These are phyloP conservation scores for Protodeltote pygarga DNA, from an alignment of 2,888 invertebrate genomes.

Conservation along the genomic window DNA sequence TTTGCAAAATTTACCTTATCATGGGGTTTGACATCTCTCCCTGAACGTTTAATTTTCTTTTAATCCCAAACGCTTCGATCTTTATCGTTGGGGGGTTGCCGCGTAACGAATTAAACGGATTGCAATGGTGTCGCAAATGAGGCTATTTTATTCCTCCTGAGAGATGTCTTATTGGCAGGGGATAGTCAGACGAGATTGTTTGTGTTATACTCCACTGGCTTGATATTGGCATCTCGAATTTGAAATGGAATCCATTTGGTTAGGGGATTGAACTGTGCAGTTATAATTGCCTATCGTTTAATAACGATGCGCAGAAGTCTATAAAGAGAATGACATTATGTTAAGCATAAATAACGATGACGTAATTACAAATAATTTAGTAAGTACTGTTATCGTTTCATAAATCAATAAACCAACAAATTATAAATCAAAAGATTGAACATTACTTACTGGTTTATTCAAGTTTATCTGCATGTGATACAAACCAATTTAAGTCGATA, in stretches of 20 bases:
- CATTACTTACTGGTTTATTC: no score
- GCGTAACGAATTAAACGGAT: conserved; percentile 85
- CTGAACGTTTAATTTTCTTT: conserved; percentile 85
- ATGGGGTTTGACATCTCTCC: conserved; percentile 78
- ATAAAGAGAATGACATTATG: no score
- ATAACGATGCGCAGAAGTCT: no score
- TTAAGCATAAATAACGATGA: no score
- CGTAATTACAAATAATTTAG: no score
- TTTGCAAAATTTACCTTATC: conserved; percentile 52
- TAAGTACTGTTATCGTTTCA: no score
- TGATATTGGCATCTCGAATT: conserved; percentile 58
- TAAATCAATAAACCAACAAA: no score
- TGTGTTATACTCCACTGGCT: conserved; percentile 62
- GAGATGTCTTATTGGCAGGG: conserved; percentile 65
- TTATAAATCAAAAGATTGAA: no score
- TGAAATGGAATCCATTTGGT: conserved; percentile 18
- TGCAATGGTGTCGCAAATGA: conserved; percentile 85
- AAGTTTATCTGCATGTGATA: no score
- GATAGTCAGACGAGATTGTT: conserved; percentile 67
- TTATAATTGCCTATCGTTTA: conserved; percentile 21
- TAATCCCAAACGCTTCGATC: conserved; percentile 83
- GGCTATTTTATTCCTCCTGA: conserved; percentile 81
- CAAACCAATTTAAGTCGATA: not conserved
- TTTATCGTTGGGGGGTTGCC: conserved; percentile 81
- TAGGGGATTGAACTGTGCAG: conserved; percentile 28